These are phyloP conservation scores for Probaryconus sp. DNA, from an alignment of 1,140 invertebrate species.

Conservation along the genomic window DNA sequence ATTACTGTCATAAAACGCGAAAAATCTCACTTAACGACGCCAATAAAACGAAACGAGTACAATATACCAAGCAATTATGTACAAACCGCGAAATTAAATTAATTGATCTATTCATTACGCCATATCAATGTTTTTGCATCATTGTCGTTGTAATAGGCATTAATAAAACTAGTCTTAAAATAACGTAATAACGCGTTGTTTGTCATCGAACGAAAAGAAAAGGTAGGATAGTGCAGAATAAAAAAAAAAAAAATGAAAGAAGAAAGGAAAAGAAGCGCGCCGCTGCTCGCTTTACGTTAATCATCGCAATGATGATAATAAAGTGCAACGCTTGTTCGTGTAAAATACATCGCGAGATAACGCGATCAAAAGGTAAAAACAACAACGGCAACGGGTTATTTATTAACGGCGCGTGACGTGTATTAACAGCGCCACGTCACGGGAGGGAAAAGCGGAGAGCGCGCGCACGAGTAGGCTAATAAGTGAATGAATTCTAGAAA, in stretches of 20 bases:
- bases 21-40: constrained; percentile 29
- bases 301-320: constrained; percentile 45
- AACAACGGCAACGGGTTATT: constrained; percentile 38
- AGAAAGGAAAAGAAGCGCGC: too few relatives aligned
- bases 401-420: constrained; percentile 16
- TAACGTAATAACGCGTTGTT: constrained; percentile 5
- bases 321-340: constrained; percentile 29
- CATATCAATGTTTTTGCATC: not conserved
- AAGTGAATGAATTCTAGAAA: constrained; percentile 29
- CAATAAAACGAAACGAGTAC: not conserved
- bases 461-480: too few relatives aligned
- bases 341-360: constrained; percentile 41
- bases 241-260: constrained; percentile 6
- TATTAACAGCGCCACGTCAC: constrained; percentile 27
- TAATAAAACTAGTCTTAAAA: too few relatives aligned
- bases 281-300: constrained; percentile 15
- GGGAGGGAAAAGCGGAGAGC: too few relatives aligned
- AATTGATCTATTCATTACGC: constrained; percentile 8
- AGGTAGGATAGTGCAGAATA: constrained; percentile 1
- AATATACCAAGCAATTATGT: constrained; percentile 32
- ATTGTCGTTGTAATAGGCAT: not conserved
- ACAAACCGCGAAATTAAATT: constrained; percentile 40
- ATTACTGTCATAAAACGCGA: constrained; percentile 11
- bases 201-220: not conserved
- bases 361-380: constrained; percentile 44